Conservation (phyloP, 2,113 vertebrate genomes). For the Cephalopterus ornatus region DNA sequence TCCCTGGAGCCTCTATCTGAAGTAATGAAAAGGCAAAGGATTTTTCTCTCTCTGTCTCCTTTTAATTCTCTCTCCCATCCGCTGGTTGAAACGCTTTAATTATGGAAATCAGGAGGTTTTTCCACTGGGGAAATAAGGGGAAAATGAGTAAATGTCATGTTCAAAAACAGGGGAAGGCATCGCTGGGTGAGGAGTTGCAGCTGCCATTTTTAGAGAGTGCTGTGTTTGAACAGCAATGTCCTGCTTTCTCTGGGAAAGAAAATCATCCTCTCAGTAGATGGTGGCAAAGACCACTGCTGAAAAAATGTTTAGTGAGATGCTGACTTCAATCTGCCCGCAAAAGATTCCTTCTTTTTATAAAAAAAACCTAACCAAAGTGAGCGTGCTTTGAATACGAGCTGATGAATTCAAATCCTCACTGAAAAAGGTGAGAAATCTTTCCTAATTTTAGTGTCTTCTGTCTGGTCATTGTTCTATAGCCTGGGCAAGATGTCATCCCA, state of each 20-base stretch:
- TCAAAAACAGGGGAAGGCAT: background rate
- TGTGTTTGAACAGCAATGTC: background rate
- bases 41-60: rapidly evolving
- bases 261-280: background rate
- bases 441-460: background rate
- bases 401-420: background rate
- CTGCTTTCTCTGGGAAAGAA: background rate
- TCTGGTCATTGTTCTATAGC: background rate
- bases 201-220: rapidly evolving
- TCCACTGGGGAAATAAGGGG: background rate
- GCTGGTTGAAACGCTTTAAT: background rate
- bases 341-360: background rate
- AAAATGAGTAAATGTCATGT: background rate
- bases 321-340: background rate
- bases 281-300: background rate
- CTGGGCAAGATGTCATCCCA: rapidly evolving
- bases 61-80: background rate
- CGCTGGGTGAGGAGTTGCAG: rapidly evolving
- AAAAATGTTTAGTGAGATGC: background rate
- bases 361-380: background rate
- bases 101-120: background rate
- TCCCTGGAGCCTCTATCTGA: background rate
- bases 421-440: background rate
- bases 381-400: background rate
- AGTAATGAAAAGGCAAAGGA: background rate